A percentile compares a stretch with the other conserved stretches of the same genome.
phyloP scores from a whole-genome alignment of 2,888 invertebrate genomes.

The Mechanitis mazaeus region DNA sequence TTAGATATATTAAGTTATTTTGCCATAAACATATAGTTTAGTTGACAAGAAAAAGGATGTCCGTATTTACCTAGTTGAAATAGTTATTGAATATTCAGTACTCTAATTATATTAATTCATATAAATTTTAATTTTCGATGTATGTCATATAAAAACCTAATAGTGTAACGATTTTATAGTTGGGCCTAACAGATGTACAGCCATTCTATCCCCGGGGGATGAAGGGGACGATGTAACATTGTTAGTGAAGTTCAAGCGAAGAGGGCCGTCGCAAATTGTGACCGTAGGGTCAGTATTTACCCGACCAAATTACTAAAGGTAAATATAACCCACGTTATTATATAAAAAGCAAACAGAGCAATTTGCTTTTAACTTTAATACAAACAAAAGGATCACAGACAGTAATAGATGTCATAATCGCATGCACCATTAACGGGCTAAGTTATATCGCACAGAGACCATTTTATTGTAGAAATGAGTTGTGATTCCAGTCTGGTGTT shows the following conservation, averaged over 20 bases:
- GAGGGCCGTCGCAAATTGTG: conserved; percentile 65
- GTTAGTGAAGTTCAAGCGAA: conserved; percentile 68
- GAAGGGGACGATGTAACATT: conserved; percentile 65
- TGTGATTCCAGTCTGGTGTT: conserved; percentile 46
- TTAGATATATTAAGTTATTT: too few species aligned
- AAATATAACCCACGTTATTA: conserved; percentile 57
- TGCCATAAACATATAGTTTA: too few species aligned
- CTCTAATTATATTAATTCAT: too few species aligned
- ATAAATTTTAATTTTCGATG: conserved; percentile 38
- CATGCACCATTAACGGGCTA: conserved; percentile 56
- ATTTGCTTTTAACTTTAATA: conserved; percentile 28
- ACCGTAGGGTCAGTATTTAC: conserved; percentile 67
- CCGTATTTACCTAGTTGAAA: too few species aligned
- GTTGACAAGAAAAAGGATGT: too few species aligned
- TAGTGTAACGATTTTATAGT: conserved; percentile 64
- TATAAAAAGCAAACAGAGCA: conserved; percentile 45
- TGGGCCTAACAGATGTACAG: conserved; percentile 65
- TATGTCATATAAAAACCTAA: conserved; percentile 59
- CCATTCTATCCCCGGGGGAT: conserved; percentile 61
- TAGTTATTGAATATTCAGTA: too few species aligned
- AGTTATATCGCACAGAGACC: conserved; percentile 57
- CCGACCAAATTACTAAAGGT: conserved; percentile 58
- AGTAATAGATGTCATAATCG: conserved; percentile 55
- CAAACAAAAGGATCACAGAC: conserved; percentile 37
- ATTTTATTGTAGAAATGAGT: conserved; percentile 57